Evolutionary conservation across 1,140 invertebrate species (phyloP).

Genomic region (Penaeus vannamei): DNA sequence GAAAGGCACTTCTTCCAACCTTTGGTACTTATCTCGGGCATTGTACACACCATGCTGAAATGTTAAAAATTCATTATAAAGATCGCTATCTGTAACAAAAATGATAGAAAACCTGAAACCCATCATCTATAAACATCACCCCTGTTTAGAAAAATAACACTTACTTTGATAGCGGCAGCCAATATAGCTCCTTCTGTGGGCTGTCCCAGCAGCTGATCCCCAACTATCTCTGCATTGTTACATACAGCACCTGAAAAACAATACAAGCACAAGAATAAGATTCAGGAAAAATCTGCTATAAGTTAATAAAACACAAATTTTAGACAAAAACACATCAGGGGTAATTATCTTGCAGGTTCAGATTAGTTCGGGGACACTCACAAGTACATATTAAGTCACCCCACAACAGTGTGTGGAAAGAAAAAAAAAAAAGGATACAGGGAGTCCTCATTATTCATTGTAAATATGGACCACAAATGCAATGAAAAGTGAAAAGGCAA

Average conservation of each 20-base stretch:
- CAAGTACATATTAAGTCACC: too few relatives aligned
- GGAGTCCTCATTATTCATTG: too few relatives aligned
- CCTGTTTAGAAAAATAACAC: too few relatives aligned
- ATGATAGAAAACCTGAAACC: slow-evolving; percentile 37
- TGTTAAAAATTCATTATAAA: slow-evolving; percentile 37
- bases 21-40: slow-evolving; percentile 84
- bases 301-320: neutral
- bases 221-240: slow-evolving; percentile 94
- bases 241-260: slow-evolving; percentile 87
- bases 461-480: too few relatives aligned
- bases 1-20: slow-evolving; percentile 97
- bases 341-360: too few relatives aligned
- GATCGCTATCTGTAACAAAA: slow-evolving; percentile 32
- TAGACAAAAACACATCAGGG: too few relatives aligned
- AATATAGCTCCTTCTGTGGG: slow-evolving; percentile 98
- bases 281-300: neutral
- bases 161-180: slow-evolving; percentile 89
- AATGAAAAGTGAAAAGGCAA: too few relatives aligned
- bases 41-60: slow-evolving; percentile 88
- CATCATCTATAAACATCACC: neutral
- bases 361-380: too few relatives aligned
- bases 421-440: too few relatives aligned
- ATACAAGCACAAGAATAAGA: neutral
- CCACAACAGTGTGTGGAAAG: too few relatives aligned
- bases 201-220: slow-evolving; percentile 87